Percentiles rank a stretch among this genome's conserved stretches.
Evolutionary conservation across 2,113 vertebrate species (phyloP).

Genomic region (Oceanodroma tethys): DNA sequence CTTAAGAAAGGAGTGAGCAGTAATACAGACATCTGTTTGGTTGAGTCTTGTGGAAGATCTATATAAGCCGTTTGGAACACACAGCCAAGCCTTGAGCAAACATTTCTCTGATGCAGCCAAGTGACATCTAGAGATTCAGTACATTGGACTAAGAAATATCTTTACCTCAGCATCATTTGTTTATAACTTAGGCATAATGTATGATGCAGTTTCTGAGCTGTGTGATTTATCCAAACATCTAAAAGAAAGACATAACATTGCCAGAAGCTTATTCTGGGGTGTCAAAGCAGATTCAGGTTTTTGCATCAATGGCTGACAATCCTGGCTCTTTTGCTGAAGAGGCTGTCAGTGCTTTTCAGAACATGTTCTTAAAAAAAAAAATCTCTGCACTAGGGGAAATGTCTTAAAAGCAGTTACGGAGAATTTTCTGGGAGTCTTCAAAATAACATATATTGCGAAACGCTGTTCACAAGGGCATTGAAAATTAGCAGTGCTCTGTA

Average conservation of each 20-base stretch:
- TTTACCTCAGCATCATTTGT: constrained; percentile 69
- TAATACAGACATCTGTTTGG: constrained; percentile 24
- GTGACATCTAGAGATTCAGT: constrained; percentile 40
- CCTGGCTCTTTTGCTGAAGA: constrained; percentile 63
- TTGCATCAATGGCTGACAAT: constrained; percentile 72
- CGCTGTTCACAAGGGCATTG: constrained; percentile 10
- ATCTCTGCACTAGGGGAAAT: constrained; percentile 38
- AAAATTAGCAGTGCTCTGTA: constrained; percentile 17
- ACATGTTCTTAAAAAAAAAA: constrained; percentile 45
- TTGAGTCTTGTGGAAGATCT: constrained; percentile 8
- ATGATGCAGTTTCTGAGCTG: constrained; percentile 48
- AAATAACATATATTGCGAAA: constrained; percentile 51
- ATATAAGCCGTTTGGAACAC: constrained; percentile 9
- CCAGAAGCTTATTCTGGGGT: constrained; percentile 72
- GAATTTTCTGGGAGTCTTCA: constrained; percentile 63
- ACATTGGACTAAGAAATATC: constrained; percentile 51
- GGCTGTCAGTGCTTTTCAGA: constrained; percentile 73
- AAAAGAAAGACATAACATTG: constrained; percentile 73
- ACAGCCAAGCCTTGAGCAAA: constrained; percentile 43
- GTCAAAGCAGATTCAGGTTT: constrained; percentile 75
- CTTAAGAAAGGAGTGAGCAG: not conserved
- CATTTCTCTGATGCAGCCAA: constrained; percentile 38
- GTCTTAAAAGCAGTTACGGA: constrained; percentile 55
- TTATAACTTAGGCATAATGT: constrained; percentile 67
- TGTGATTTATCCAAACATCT: constrained; percentile 73